Percentiles rank a stretch among this genome's conserved stretches.
phyloP scores from a whole-genome alignment of 1,140 invertebrate genomes.

The Wasmannia auropunctata region DNA sequence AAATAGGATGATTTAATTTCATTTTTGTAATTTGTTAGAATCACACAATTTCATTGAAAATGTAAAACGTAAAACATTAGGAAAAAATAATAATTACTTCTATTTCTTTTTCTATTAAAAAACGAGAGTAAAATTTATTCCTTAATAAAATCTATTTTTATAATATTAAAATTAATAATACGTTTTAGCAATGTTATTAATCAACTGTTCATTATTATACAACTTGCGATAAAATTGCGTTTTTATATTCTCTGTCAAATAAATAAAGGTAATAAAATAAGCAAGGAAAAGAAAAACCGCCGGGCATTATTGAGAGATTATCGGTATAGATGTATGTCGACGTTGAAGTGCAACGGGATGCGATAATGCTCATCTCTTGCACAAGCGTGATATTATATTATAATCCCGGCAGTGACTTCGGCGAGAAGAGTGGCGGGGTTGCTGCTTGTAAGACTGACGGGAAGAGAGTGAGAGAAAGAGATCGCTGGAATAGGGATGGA shows the following conservation, averaged over 20 bases:
- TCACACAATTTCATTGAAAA: background rate
- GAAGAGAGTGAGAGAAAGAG: slow-evolving; percentile 41
- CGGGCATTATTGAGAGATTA: slow-evolving; percentile 62
- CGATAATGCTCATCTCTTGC: slow-evolving; percentile 46
- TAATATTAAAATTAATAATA: background rate
- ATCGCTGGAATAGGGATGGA: slow-evolving; percentile 20
- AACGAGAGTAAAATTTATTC: background rate
- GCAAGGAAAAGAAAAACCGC: background rate
- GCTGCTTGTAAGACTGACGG: slow-evolving; percentile 34
- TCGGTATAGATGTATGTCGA: background rate
- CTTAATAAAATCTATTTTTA: background rate
- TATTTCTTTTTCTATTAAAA: background rate
- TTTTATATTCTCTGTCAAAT: background rate
- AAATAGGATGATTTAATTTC: background rate
- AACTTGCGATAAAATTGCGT: background rate
- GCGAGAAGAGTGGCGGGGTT: background rate
- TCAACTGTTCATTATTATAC: background rate
- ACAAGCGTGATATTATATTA: slow-evolving; percentile 81
- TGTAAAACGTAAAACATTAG: background rate
- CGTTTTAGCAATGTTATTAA: background rate
- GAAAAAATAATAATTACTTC: background rate
- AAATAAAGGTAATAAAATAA: background rate
- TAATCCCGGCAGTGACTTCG: slow-evolving; percentile 80
- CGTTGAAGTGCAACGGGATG: slow-evolving; percentile 18
- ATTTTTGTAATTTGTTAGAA: background rate